Evolutionary conservation across 2,797 vertebrate genomes (phyloP).

Genomic region (Vespertilio murinus): DNA sequence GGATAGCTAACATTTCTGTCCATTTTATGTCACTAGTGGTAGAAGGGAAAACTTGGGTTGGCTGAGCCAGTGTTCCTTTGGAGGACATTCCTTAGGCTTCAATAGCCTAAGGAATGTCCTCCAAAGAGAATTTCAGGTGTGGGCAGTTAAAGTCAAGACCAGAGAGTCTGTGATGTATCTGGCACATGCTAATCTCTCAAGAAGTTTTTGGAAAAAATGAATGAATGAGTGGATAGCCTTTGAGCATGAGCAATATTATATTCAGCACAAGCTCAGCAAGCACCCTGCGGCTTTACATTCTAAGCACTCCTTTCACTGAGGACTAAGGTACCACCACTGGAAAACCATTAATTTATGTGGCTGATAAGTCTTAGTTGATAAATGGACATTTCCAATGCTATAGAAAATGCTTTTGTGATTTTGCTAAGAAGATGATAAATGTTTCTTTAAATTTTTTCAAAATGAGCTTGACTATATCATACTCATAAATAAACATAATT

Average conservation of each 20-base stretch:
- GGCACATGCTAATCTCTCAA: not conserved
- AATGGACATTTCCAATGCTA: not conserved
- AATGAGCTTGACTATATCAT: not conserved
- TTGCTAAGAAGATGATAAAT: conserved; percentile 49
- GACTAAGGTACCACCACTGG: not conserved
- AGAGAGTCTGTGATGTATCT: rapidly evolving
- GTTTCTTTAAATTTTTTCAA: conserved; percentile 47
- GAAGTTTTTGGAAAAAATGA: rapidly evolving
- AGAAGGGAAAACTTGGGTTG: rapidly evolving
- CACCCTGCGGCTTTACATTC: not conserved
- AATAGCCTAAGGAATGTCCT: too few relatives aligned
- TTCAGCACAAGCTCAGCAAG: not conserved
- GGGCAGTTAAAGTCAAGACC: rapidly evolving
- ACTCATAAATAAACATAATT: conserved; percentile 49
- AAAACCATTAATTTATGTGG: conserved; percentile 10
- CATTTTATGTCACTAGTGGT: not conserved
- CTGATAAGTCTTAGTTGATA: conserved; percentile 30
- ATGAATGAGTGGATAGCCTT: rapidly evolving
- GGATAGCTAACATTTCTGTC: too few relatives aligned
- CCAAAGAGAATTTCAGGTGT: not conserved
- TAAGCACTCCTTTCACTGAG: not conserved
- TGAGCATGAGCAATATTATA: not conserved
- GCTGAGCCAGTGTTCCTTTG: too few relatives aligned
- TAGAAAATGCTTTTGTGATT: not conserved
- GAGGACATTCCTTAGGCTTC: too few relatives aligned